Conservation (phyloP, 2,113 vertebrate genomes). For the Sinocyclocheilus grahami region DNA sequence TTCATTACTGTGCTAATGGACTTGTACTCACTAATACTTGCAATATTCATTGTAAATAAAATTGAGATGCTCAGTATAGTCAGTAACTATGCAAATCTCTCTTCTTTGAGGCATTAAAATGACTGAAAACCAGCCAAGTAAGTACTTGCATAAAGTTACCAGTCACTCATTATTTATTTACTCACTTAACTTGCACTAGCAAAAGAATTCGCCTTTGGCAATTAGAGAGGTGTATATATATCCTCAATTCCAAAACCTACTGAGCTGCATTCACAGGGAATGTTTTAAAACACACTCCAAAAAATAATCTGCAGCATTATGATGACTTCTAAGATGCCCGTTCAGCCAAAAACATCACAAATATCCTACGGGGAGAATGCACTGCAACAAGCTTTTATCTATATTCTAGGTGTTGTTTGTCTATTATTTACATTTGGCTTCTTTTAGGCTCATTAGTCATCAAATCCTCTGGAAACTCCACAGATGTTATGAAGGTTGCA, state of each 20-base stretch:
- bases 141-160: background rate
- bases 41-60: background rate
- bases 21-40: background rate
- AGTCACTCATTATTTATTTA: background rate
- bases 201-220: background rate
- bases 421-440: background rate
- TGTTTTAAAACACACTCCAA: background rate
- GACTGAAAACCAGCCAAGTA: background rate
- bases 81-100: background rate
- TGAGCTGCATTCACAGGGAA: background rate
- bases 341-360: constrained; percentile 1
- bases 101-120: background rate
- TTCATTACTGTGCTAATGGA: background rate
- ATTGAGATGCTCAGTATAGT: background rate
- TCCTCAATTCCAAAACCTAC: background rate
- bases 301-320: background rate
- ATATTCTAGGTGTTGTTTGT: background rate
- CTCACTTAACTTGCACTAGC: background rate
- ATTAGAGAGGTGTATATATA: background rate
- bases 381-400: background rate
- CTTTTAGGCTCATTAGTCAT: constrained; percentile 12
- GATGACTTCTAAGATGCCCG: background rate
- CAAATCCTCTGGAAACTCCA: background rate
- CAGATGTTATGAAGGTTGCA: background rate
- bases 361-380: background rate